Evolutionary conservation across 2,888 invertebrate genomes (phyloP).

Genomic region (Leptura quadrifasciata): DNA sequence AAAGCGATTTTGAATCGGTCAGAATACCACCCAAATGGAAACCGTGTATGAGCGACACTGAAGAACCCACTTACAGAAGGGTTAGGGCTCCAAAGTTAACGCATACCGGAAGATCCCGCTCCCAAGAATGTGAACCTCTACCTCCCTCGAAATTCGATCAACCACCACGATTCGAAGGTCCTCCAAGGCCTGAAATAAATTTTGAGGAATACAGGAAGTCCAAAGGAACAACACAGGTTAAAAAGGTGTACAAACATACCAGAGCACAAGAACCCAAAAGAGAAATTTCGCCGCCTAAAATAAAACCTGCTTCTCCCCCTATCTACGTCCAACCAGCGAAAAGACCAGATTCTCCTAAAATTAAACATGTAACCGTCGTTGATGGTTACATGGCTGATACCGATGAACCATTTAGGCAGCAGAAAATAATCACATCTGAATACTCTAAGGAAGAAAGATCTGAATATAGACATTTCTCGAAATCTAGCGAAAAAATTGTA

Average conservation of each 20-base stretch:
- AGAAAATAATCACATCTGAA: constrained; percentile 66
- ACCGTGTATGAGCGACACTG: constrained; percentile 80
- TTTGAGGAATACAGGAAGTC: constrained; percentile 65
- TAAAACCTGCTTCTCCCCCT: constrained; percentile 73
- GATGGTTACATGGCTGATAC: constrained; percentile 84
- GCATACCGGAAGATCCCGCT: constrained; percentile 75
- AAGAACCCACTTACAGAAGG: constrained; percentile 77
- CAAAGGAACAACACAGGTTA: constrained; percentile 64
- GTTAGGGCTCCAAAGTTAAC: constrained; percentile 75
- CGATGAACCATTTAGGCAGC: constrained; percentile 77
- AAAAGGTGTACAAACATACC: constrained; percentile 67
- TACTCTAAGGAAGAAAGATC: constrained; percentile 67
- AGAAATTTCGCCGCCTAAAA: constrained; percentile 63
- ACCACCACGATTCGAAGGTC: constrained; percentile 73
- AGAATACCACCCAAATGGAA: constrained; percentile 76
- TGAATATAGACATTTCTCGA: constrained; percentile 66
- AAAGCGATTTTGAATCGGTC: constrained; percentile 78
- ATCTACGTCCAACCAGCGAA: constrained; percentile 68
- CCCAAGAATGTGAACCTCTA: constrained; percentile 76
- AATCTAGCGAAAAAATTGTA: constrained; percentile 64
- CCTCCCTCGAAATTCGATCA: constrained; percentile 77
- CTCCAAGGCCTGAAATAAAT: constrained; percentile 70
- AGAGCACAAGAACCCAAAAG: constrained; percentile 62
- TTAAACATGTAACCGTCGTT: constrained; percentile 74
- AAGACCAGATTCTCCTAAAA: constrained; percentile 75